Conservation (phyloP, 2,888 invertebrate genomes). For the Galeopsomyia nigrocyanea region DNA sequence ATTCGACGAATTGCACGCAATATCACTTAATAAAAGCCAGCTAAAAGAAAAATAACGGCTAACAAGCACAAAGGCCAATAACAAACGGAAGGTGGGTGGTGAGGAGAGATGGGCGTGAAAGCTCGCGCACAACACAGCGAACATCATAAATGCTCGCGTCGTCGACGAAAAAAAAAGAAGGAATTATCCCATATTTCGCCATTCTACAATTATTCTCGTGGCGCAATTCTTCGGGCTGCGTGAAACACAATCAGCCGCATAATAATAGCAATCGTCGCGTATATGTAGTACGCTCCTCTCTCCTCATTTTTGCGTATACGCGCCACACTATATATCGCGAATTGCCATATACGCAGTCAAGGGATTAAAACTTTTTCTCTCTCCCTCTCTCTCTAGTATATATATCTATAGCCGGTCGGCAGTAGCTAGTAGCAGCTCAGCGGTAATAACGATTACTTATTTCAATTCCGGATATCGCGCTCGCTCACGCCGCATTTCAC, state of each 20-base stretch:
- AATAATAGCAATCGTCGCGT: constrained; percentile 20
- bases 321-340: too few relatives aligned
- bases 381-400: neutral
- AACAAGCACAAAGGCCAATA: neutral
- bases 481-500: constrained; percentile 32
- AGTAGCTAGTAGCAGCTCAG: neutral
- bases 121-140: too few relatives aligned
- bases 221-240: constrained; percentile 9
- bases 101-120: too few relatives aligned
- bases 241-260: constrained; percentile 31
- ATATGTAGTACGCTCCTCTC: neutral
- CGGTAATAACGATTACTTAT: constrained; percentile 49
- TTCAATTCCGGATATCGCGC: constrained; percentile 47
- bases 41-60: constrained; percentile 18
- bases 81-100: too few relatives aligned
- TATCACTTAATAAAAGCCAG: neutral
- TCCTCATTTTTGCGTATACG: too few relatives aligned
- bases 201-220: constrained; percentile 18
- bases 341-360: neutral
- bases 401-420: too few relatives aligned
- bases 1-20: too few relatives aligned
- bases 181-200: constrained; percentile 18
- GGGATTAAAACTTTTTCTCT: constrained; percentile 37
- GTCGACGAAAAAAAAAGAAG: too few relatives aligned
- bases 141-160: too few relatives aligned